Evolutionary conservation across 2,888 invertebrate species (phyloP).

Genomic region (Micoletzkya japonica): DNA sequence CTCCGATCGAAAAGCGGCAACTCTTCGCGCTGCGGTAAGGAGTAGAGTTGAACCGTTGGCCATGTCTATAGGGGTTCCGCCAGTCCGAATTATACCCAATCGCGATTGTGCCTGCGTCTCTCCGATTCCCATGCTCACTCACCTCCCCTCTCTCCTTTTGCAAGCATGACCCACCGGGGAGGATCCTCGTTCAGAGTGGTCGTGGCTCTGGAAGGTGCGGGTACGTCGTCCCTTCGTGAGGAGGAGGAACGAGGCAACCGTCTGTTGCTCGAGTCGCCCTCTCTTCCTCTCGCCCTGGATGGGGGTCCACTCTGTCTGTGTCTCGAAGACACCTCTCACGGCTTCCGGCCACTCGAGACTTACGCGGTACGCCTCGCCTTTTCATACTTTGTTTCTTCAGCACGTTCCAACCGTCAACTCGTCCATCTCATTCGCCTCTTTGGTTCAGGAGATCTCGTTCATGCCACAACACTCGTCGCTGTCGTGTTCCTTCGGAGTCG

Average conservation of each 20-base stretch:
- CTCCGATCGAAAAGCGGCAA: background rate
- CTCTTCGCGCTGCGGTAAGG: background rate
- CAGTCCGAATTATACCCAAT: too few relatives aligned
- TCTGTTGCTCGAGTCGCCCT: background rate
- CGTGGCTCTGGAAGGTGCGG: background rate
- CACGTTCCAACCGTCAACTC: too few relatives aligned
- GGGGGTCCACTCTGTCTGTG: constrained; percentile 15
- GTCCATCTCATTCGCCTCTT: too few relatives aligned
- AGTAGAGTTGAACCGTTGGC: too few relatives aligned
- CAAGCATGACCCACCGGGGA: too few relatives aligned
- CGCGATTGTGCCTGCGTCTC: too few relatives aligned
- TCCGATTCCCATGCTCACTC: too few relatives aligned
- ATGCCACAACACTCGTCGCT: background rate
- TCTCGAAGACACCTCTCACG: background rate
- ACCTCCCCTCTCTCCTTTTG: too few relatives aligned
- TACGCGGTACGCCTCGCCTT: background rate
- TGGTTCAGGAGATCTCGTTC: background rate
- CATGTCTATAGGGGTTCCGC: too few relatives aligned
- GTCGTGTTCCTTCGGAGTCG: constrained; percentile 3
- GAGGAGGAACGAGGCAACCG: background rate
- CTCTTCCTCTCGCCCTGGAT: background rate
- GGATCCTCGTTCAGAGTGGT: background rate
- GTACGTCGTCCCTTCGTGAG: background rate
- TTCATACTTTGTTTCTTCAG: too few relatives aligned
- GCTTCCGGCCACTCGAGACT: background rate